Base-by-base conservation (phyloP, 2,113 vertebrate species). In the Bubo bubo region DNA sequence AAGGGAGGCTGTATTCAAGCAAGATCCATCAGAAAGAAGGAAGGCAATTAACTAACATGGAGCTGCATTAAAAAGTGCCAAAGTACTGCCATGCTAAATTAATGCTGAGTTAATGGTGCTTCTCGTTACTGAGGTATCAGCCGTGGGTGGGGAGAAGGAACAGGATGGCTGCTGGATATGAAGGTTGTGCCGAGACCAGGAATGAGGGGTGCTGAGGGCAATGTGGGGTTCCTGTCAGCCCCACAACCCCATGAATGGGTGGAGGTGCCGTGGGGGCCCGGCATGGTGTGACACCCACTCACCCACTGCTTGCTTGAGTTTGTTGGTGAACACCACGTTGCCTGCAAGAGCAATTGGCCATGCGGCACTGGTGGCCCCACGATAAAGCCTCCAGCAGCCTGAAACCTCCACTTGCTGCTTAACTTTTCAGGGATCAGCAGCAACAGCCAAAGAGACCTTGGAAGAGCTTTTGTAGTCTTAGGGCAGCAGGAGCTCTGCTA, bases 231-330 rank as follows among this genome's bases (percentile, higher is more conserved):
- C 47, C 79, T 63, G 35, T 2, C 5, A 76, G 28, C 34, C 41
- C 49, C 71, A 58, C 0, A 1, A 32, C 32, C 50, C 50, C 2
- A 1, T 11, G 1, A 3, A 16, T 37, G 55, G 80, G 23, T 58
- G 49, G 32, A 30, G 28, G 49, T 43, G 47, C 32, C 1, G 0
- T 11, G 22, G 26, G 55, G 5, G 17, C 39, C 20, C 19, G 45
- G 47, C 27, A 19, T 3, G 27, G 21, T 6, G 18, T 55, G 77
- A n/a, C 49, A 70, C 19, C 62, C 79, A 10, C 35, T 7, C 45
- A 32, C 28, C 37, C 47, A 34, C 47, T 58, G 63, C 71, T 56
- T 45, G 47, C 28, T 18, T 19, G 28, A 74, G 8, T 20, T 37
- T 49, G 17, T 7, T 71, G 45, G 22, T 56, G 47, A 41, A 15